Evolutionary conservation across 2,797 vertebrate genomes (phyloP).

Genomic region (Falco peregrinus): DNA sequence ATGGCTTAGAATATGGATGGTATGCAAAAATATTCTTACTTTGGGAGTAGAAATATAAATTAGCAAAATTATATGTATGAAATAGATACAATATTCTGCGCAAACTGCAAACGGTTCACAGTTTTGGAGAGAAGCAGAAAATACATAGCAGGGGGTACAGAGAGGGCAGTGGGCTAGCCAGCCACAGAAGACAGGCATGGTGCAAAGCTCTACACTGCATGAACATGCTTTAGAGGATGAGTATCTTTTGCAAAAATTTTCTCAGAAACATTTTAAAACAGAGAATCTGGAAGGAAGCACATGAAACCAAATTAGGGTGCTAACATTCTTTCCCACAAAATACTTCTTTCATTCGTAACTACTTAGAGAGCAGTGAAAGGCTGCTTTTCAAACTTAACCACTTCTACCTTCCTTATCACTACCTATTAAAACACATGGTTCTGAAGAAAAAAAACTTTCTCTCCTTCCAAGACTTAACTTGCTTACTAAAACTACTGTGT

Average conservation of each 20-base stretch:
- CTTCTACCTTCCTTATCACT: neutral
- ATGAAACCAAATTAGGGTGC: neutral
- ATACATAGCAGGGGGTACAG: neutral
- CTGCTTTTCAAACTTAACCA: neutral
- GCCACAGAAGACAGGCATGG: neutral
- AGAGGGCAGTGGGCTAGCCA: neutral
- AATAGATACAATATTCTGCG: neutral
- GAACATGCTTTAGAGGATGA: neutral
- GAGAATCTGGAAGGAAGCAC: neutral
- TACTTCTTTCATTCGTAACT: neutral
- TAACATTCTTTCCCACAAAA: neutral
- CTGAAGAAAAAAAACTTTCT: neutral
- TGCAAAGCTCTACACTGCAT: neutral
- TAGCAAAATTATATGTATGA: neutral
- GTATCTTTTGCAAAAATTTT: neutral
- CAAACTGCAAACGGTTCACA: neutral
- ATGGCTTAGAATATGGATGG: neutral
- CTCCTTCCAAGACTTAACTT: neutral
- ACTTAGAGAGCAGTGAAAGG: neutral
- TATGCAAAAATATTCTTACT: neutral
- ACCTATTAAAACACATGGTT: neutral
- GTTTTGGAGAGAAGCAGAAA: neutral
- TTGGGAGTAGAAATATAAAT: neutral
- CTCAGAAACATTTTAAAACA: neutral
- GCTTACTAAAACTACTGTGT: neutral